Conservation (phyloP, 2,797 vertebrate species). For the Cyclura pinguis region DNA sequence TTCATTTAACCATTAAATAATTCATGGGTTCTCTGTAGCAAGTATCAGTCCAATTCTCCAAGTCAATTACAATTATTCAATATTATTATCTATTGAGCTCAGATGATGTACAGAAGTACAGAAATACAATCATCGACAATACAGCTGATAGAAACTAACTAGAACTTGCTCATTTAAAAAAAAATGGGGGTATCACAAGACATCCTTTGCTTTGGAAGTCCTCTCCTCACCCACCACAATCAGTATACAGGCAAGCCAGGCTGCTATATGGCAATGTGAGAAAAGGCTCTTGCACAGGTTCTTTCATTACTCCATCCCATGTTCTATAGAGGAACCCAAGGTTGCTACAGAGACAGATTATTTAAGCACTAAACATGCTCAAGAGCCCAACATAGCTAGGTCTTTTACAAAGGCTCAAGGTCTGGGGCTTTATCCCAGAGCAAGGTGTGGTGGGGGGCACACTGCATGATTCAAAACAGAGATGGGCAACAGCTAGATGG, state of each 20-base stretch:
- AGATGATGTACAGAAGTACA: conserved; percentile 17
- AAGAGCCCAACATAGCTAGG: neutral
- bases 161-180: neutral
- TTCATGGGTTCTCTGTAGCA: conserved; percentile 38
- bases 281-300: neutral
- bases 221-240: neutral
- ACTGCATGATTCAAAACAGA: too few species aligned
- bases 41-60: conserved; percentile 28
- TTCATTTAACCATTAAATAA: conserved; percentile 64
- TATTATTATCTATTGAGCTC: neutral
- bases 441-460: too few species aligned
- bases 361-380: neutral
- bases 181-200: neutral
- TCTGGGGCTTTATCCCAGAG: too few species aligned
- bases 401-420: too few species aligned
- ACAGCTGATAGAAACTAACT: neutral
- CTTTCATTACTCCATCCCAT: neutral
- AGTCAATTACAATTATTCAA: conserved; percentile 29
- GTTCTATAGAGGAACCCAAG: neutral
- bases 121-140: conserved; percentile 24
- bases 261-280: neutral
- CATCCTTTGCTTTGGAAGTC: neutral
- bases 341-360: neutral
- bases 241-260: neutral
- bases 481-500: too few species aligned